Evolutionary conservation across 2,113 vertebrate species (phyloP), one percentile per base, ranked within the genome.

Genomic region (Channa argus): DNA sequence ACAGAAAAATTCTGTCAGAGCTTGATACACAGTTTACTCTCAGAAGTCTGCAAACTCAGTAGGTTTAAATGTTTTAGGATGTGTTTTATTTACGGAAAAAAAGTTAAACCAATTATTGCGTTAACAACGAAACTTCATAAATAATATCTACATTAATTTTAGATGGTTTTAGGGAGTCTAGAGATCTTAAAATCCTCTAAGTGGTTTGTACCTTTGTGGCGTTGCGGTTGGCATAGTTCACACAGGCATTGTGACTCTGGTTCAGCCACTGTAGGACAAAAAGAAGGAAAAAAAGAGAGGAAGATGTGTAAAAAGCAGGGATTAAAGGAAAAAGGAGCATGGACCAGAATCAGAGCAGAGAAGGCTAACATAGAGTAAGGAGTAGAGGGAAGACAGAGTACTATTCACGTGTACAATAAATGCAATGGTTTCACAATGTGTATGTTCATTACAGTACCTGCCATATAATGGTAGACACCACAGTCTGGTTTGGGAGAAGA

Each of bases 171-270:
- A 2, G 8, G 7, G 34, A n/a, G 24, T 43, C 4, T 6, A 12
- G 36, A 59, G 4, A 15, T 24, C 3, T 44, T 6, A 47, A 63
- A 52, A 8, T 9, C 24, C 3, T 50, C 2, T 2, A 10, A 50
- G 13, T 15, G 2, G 39, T 11, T 63, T 46, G 8, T 90, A 99
- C 98, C 97, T 98, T 99, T 5, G 96, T 98, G 59, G 98, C 98
- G 2, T 99, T 99, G 72, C 98, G 96, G 93, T 99, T 99, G 88
- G 98, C 97, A 86, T 96, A 99, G 94, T 99, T 98, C 90, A 99
- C 98, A 80, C 98, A 97, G 7, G 98, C 97, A 0, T 99, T 99
- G 89, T 99, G 98, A 93, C 97, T 99, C 94, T 99, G 97, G 84
- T 99, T 99, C 95, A 99, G 87, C 97, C 97, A 99, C 98, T 99